Base-by-base conservation (phyloP, 2,797 vertebrate genomes). In the Allobates femoralis region DNA sequence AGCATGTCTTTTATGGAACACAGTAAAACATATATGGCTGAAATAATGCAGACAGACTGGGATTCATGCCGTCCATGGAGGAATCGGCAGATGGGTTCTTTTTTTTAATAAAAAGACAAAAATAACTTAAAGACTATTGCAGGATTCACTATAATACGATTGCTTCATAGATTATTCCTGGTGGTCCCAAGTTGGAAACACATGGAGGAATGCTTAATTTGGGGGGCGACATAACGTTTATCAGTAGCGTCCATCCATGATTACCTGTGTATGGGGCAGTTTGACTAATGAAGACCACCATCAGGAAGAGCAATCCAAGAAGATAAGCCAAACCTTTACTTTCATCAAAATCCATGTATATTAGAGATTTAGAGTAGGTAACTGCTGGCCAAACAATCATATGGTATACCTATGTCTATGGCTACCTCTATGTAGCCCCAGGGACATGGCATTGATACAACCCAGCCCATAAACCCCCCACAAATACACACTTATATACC, bases 401-500 rank as follows among this genome's bases (percentile, higher is more conserved):
- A 34, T 37, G 11, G 30, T 37, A 18, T 8, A 18, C 23, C 15
- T 66, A 21, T 21, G 66, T 37, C 66, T 37, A 12, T 69, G 18
- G 67, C 67, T 41, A 12, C 1, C 69, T 46, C 14, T 14, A 73
- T 3, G n/a, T 21, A n/a, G 11, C 69, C 69, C 37, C 69, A 14
- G 74, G 74, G 50, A 55, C 28, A 0, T 21, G 51, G 18, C 21
- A 53, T 32, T 66, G 8, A 19, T 69, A 73, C 41, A 81, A 28
- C 18, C 18, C 66, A 41, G 71, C 30, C 18, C 21, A 58, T 64
- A 58, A 55, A 41, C 51, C 81, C 67, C 81, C 66, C 32, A 55
- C 18, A 64, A 30, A n/a, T 64, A 23, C 64, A 55, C 64, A 73
- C 66, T 73, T n/a, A 34, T 82, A 71, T 71, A 37, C 55, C 67